A percentile compares a stretch with the other conserved stretches of the same genome.
phyloP scores from a whole-genome alignment of 2,113 vertebrate genomes.

The Epinephelus fuscoguttatus region DNA sequence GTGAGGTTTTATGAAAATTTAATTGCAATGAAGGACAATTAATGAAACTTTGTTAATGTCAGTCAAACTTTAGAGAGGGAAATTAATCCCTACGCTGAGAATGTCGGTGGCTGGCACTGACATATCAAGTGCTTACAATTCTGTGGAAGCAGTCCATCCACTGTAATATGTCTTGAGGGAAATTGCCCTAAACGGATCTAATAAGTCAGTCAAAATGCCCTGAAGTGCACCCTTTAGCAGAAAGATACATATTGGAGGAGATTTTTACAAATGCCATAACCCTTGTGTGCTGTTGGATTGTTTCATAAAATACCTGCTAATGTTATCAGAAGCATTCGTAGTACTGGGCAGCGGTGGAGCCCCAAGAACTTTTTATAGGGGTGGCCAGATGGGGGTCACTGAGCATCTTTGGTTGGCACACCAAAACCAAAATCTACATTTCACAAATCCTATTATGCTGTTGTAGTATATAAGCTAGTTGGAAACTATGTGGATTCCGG shows the following conservation, averaged over 20 bases:
- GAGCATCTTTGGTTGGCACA: no score
- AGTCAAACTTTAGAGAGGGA: slow-evolving; percentile 45
- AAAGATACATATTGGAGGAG: not conserved
- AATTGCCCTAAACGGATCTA: slow-evolving; percentile 17
- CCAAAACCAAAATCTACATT: no score
- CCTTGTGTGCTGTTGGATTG: not conserved
- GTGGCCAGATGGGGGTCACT: no score
- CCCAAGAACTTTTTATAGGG: no score
- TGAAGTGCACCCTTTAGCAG: slow-evolving; percentile 1
- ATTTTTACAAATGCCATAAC: slow-evolving; percentile 9
- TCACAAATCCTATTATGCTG: no score
- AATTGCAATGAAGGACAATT: slow-evolving; percentile 49
- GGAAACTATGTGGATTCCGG: no score
- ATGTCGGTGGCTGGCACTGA: not conserved
- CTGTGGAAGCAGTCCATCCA: slow-evolving; percentile 3
- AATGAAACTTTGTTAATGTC: slow-evolving; percentile 45
- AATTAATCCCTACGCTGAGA: slow-evolving; percentile 27
- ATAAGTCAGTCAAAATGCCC: slow-evolving; percentile 42
- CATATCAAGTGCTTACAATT: slow-evolving; percentile 16
- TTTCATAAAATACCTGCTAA: not conserved
- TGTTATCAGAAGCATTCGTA: not conserved
- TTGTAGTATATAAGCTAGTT: no score
- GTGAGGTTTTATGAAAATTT: slow-evolving; percentile 41
- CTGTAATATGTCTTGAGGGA: slow-evolving; percentile 9
- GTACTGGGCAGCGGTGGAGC: not conserved